Base-by-base conservation (phyloP, 2,113 vertebrate genomes). In the Thryonomys swinderianus region DNA sequence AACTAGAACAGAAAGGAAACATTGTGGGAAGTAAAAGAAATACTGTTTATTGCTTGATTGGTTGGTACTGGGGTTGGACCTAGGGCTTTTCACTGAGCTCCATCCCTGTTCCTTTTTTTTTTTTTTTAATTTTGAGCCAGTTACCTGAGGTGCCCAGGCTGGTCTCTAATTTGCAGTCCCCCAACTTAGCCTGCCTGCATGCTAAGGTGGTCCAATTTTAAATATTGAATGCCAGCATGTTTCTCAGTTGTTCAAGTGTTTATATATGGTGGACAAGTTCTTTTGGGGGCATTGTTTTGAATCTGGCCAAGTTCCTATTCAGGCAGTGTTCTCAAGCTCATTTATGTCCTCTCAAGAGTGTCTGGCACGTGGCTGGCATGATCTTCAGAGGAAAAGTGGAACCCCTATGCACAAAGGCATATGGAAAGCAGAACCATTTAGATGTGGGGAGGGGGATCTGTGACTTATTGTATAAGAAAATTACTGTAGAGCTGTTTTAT, bases 221-320 rank as follows among this genome's bases (percentile, higher is more conserved):
- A 92, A 74, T 90, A 74, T 23, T 84, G 66, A 76, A 76, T 59
- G 37, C n/a, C 42, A 73, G 57, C n/a, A 67, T 3, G 71, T 66
- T 76, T 71, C 69, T 85, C 61, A 45, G 0, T 40, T 27, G 51
- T 94, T 55, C 17, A 83, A 55, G 14, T 23, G 18, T 96, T 91
- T 92, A 64, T 48, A n/a, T 85, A 34, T 94, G 79, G 67, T 88
- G 67, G 90, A 83, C 53, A 90, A 42, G 96, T 85, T 78, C 81
- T 88, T 94, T 85, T 32, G 21, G 20, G 55, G 62, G 76, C n/a
- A 51, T 78, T 53, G 67, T 84, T 84, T 85, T 51, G 51, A 40
- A 27, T 76, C 69, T 40, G 42, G 57, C 81, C 42, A 57, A 69
- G n/a, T 80, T 93, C 64, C 27, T 40, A 16, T 86, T 69, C 51